phyloP scores from a whole-genome alignment of 1,140 invertebrate species.

The Plectrocnemia conspersa region DNA sequence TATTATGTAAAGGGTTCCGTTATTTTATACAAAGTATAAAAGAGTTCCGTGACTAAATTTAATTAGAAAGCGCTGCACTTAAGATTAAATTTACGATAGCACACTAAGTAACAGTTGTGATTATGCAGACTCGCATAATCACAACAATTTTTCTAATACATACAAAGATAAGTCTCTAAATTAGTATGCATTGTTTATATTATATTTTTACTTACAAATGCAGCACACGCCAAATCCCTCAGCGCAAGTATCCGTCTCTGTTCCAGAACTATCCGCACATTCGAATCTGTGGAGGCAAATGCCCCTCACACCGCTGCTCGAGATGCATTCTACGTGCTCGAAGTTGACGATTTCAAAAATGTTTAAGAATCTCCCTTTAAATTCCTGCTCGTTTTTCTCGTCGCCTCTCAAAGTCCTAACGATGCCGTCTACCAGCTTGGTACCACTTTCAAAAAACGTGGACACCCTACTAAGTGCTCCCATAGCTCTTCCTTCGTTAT shows the following conservation, averaged over 20 bases:
- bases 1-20: no score
- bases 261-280: constrained; percentile 59
- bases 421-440: background rate
- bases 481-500: no score
- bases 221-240: constrained; percentile 73
- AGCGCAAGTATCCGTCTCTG: constrained; percentile 62
- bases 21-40: no score
- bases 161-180: no score
- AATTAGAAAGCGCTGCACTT: no score
- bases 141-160: no score
- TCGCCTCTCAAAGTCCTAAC: background rate
- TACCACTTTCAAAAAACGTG: background rate
- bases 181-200: constrained; percentile 8
- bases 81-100: no score
- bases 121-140: no score
- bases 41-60: no score
- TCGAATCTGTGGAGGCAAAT: constrained; percentile 64
- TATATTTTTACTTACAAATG: constrained; percentile 56
- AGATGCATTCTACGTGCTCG: constrained; percentile 58
- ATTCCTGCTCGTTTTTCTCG: constrained; percentile 1
- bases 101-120: no score
- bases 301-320: constrained; percentile 54
- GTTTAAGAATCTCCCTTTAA: constrained; percentile 52
- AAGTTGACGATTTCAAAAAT: constrained; percentile 71
- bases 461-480: no score